phyloP scores from a whole-genome alignment of 2,888 invertebrate species.

The Antheraea yamamai region DNA sequence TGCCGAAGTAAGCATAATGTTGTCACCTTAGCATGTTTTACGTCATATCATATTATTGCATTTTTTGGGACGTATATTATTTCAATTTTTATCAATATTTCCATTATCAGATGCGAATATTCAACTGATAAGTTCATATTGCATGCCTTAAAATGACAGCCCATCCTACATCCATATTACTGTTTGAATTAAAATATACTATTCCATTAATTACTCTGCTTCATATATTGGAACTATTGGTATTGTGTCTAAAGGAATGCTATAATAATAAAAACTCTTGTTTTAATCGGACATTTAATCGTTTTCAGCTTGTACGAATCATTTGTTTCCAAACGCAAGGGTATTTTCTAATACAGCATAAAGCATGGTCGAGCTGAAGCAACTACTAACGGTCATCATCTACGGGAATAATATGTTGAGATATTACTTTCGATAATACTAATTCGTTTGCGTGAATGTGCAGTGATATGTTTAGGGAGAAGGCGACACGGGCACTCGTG shows the following conservation, averaged over 20 bases:
- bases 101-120: neutral
- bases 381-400: slow-evolving; percentile 16
- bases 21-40: slow-evolving; percentile 10
- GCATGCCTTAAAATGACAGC: neutral
- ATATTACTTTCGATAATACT: neutral
- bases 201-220: neutral
- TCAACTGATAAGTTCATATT: neutral
- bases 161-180: neutral
- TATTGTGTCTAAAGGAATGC: neutral
- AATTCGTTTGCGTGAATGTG: slow-evolving; percentile 43
- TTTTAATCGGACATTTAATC: neutral
- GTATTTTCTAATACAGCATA: slow-evolving; percentile 6
- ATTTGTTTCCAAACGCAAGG: neutral
- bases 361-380: slow-evolving; percentile 19
- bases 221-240: neutral
- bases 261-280: neutral
- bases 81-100: neutral
- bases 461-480: slow-evolving; percentile 78
- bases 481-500: slow-evolving; percentile 46
- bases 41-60: neutral
- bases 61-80: neutral
- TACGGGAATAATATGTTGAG: neutral
- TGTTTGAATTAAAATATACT: neutral
- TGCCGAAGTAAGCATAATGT: slow-evolving; percentile 65
- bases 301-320: neutral